Conservation (phyloP, 2,113 vertebrate species). For the Grus americana region DNA sequence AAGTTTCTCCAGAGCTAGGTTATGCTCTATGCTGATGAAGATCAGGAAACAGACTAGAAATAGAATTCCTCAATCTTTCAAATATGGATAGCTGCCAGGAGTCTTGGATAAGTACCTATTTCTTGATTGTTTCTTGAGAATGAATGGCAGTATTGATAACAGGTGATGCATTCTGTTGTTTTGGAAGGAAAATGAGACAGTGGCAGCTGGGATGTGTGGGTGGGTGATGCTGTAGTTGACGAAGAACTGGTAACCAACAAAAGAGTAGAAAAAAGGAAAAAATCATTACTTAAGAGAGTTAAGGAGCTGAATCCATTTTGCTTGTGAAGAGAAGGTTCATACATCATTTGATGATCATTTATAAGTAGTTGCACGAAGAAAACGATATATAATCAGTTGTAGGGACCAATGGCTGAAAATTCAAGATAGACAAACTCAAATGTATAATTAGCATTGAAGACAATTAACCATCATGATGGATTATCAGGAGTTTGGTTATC, state of each 20-base stretch:
- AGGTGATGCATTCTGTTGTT: conserved; percentile 34
- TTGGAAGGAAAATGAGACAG: neutral
- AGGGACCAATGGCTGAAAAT: neutral
- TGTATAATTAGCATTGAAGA: neutral
- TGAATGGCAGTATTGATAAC: conserved; percentile 8
- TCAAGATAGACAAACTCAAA: neutral
- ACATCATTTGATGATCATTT: neutral
- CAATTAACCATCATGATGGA: neutral
- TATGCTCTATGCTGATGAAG: neutral
- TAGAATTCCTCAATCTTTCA: conserved; percentile 13
- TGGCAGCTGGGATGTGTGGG: conserved; percentile 29
- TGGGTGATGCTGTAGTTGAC: neutral
- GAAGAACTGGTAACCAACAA: conserved; percentile 13
- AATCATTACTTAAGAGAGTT: neutral
- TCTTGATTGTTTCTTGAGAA: conserved; percentile 12
- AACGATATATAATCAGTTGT: neutral
- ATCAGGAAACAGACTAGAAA: neutral
- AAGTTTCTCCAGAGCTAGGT: neutral
- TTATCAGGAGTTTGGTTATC: neutral
- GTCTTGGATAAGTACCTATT: neutral
- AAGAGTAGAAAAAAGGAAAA: neutral
- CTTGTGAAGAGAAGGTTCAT: neutral
- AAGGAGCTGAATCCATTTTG: neutral
- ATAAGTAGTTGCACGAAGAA: neutral
- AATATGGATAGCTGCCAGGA: neutral